These are phyloP conservation scores for Dicrurus megarhynchus DNA, from an alignment of 2,113 vertebrate genomes.

Conservation along the genomic window DNA sequence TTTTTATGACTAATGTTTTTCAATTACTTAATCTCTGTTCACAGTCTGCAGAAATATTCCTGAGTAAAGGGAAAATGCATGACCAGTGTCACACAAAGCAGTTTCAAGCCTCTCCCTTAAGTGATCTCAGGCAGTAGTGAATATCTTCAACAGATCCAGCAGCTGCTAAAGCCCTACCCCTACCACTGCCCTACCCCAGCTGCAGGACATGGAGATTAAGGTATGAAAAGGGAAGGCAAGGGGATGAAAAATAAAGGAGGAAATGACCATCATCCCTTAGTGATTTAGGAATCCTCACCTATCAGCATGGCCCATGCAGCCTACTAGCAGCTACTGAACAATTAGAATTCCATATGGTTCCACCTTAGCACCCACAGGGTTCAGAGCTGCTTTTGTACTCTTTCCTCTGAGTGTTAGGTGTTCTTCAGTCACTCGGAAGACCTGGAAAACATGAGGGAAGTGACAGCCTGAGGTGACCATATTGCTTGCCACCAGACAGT, in stretches of 20 bases:
- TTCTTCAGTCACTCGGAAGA: not conserved
- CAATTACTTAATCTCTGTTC: not conserved
- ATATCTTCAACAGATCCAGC: not conserved
- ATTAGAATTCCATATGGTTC: not conserved
- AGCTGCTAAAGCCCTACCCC: not conserved
- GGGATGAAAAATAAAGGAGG: not conserved
- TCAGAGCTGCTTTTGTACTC: not conserved
- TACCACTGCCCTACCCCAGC: not conserved
- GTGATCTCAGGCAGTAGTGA: not conserved
- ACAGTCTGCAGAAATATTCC: not conserved
- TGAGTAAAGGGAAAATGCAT: not conserved
- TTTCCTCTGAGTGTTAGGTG: not conserved
- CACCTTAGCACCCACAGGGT: not conserved
- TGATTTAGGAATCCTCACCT: not conserved
- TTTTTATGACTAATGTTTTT: slow-evolving; percentile 12
- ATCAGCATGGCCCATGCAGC: not conserved
- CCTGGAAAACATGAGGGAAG: not conserved
- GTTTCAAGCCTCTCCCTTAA: not conserved
- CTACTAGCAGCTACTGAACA: not conserved
- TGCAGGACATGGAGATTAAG: not conserved
- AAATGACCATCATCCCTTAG: not conserved
- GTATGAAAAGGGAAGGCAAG: not conserved
- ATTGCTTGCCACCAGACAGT: not conserved
- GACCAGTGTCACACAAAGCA: not conserved
- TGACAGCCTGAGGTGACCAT: not conserved